phyloP scores from a whole-genome alignment of 1,140 invertebrate species.

The Oreohelix idahoensis region DNA sequence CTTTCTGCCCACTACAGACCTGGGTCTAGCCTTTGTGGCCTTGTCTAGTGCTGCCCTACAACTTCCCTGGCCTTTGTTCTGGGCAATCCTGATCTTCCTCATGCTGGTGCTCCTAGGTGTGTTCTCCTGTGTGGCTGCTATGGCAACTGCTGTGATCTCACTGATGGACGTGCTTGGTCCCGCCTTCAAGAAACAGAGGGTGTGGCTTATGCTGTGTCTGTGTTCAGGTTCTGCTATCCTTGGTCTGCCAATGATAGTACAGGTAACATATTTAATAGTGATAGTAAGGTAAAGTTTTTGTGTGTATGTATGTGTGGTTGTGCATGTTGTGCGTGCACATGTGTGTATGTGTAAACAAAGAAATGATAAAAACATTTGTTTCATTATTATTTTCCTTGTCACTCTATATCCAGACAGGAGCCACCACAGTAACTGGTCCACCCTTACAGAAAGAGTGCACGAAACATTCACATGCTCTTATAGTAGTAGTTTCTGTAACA shows the following conservation, averaged over 20 bases:
- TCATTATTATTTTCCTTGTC: too few relatives aligned
- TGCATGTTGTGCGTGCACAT: too few relatives aligned
- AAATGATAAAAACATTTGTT: too few relatives aligned
- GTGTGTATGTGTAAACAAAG: too few relatives aligned
- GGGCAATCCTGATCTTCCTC: slow-evolving; percentile 97
- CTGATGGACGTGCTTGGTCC: slow-evolving; percentile 80
- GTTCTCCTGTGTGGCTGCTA: slow-evolving; percentile 87
- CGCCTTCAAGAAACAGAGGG: slow-evolving; percentile 70
- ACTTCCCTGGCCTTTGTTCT: slow-evolving; percentile 92
- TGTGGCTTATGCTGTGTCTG: slow-evolving; percentile 55
- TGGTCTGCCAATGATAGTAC: slow-evolving; percentile 68
- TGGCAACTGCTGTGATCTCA: slow-evolving; percentile 84
- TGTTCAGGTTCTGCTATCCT: slow-evolving; percentile 60
- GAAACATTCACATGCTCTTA: too few relatives aligned
- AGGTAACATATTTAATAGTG: slow-evolving; percentile 55
- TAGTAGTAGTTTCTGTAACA: too few relatives aligned
- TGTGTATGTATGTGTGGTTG: too few relatives aligned
- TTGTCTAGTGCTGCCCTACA: slow-evolving; percentile 97
- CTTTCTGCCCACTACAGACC: neutral
- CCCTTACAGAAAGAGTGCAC: too few relatives aligned
- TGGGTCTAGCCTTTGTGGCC: slow-evolving; percentile 71
- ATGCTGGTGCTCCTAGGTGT: slow-evolving; percentile 95
- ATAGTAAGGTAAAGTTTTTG: too few relatives aligned
- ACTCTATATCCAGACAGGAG: too few relatives aligned
- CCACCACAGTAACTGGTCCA: too few relatives aligned